These are phyloP conservation scores for Labeo rohita DNA, from an alignment of 2,113 vertebrate genomes.

Conservation along the genomic window DNA sequence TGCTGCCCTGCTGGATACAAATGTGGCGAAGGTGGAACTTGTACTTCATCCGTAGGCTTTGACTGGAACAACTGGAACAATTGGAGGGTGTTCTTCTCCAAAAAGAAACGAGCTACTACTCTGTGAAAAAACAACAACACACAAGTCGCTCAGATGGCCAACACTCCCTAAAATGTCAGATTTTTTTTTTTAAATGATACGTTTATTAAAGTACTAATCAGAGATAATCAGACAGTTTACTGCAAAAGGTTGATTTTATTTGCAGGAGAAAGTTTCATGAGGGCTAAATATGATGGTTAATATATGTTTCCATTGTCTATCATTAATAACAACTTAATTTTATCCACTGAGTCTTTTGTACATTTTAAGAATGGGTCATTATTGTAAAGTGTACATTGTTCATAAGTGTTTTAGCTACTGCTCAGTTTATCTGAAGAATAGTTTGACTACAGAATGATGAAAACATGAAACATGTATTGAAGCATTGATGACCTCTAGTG, in stretches of 20 bases:
- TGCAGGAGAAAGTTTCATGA: background rate
- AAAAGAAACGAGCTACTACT: conserved; percentile 56
- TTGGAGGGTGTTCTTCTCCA: conserved; percentile 57
- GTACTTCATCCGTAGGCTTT: conserved; percentile 31
- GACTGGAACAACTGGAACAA: conserved; percentile 63
- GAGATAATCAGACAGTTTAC: background rate
- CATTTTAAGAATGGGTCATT: background rate
- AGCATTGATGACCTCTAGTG: background rate
- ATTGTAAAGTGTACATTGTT: conserved; percentile 24
- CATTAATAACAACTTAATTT: background rate
- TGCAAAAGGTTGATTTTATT: background rate
- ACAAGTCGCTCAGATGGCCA: background rate
- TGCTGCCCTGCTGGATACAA: conserved; percentile 67
- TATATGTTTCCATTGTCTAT: background rate
- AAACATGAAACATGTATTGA: background rate
- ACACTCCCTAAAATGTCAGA: background rate
- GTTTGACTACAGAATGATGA: background rate
- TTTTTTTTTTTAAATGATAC: no score
- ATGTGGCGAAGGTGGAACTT: conserved; percentile 49
- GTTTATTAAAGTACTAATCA: conserved; percentile 8
- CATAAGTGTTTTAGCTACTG: background rate
- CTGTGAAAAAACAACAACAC: conserved; percentile 9
- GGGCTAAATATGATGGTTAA: background rate
- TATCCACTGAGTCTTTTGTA: background rate
- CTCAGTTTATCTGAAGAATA: background rate